A percentile compares a stretch with the other conserved stretches of the same genome.
Evolutionary conservation across 2,888 invertebrate species (phyloP).

Genomic region (Tholera decimalis): DNA sequence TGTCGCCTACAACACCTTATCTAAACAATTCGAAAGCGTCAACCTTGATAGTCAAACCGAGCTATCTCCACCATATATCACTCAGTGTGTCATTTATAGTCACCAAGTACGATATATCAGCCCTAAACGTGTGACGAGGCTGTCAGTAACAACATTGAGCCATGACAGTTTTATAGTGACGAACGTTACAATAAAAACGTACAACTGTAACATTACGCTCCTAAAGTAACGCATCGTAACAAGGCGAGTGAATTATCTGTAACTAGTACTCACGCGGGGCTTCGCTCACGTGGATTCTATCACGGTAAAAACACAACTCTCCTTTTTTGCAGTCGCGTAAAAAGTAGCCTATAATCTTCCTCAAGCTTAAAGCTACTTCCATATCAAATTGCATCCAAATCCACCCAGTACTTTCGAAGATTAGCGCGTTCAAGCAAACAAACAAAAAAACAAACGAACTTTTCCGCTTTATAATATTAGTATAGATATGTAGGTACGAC

Average conservation of each 20-base stretch:
- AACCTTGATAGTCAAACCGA: conserved; percentile 40
- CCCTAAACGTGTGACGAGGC: conserved; percentile 28
- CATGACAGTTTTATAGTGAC: conserved; percentile 62
- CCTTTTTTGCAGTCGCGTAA: no score
- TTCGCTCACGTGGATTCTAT: no score
- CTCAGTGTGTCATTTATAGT: conserved; percentile 38
- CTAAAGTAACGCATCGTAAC: conserved; percentile 8
- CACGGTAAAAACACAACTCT: no score
- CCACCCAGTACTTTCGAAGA: no score
- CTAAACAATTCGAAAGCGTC: conserved; percentile 21
- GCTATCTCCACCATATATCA: conserved; percentile 23
- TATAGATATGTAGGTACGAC: no score
- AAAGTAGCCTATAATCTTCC: no score
- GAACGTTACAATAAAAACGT: conserved; percentile 48
- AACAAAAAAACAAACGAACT: no score
- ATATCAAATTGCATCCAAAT: no score
- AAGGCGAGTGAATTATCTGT: conserved; percentile 10
- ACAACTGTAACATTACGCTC: conserved; percentile 28
- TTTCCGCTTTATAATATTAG: no score
- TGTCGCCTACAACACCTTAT: conserved; percentile 8
- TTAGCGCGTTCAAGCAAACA: no score
- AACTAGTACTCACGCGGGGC: no score
- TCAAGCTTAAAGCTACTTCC: no score
- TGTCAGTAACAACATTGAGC: conserved; percentile 33
- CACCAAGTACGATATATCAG: conserved; percentile 42